These are phyloP conservation scores for Cotesia glomerata DNA, from an alignment of 1,140 invertebrate genomes.

Conservation along the genomic window DNA sequence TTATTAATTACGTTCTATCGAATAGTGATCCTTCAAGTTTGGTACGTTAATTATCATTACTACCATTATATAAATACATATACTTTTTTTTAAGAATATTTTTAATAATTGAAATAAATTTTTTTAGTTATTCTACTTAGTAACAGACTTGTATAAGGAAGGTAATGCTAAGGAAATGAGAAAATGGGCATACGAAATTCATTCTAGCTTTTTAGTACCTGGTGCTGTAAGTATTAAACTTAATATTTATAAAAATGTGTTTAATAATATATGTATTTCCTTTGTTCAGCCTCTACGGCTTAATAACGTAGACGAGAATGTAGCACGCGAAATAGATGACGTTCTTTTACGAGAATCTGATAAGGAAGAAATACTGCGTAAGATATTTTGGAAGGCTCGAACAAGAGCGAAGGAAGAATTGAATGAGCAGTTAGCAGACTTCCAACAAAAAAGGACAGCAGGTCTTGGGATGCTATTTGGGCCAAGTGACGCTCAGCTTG, in stretches of 20 bases:
- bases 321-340: constrained; percentile 88
- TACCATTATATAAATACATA: constrained; percentile 19
- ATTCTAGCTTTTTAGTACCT: constrained; percentile 93
- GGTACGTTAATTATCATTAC: constrained; percentile 56
- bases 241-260: constrained; percentile 18
- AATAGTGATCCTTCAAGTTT: constrained; percentile 85
- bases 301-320: constrained; percentile 83
- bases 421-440: constrained; percentile 85
- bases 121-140: constrained; percentile 83
- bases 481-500: constrained; percentile 80
- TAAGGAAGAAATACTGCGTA: constrained; percentile 87
- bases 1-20: constrained; percentile 86
- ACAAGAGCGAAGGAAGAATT: constrained; percentile 85
- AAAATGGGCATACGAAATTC: constrained; percentile 98
- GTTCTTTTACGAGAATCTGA: constrained; percentile 81
- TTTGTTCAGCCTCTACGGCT: constrained; percentile 78
- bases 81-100: constrained; percentile 2
- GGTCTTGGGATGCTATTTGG: constrained; percentile 92
- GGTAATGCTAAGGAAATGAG: constrained; percentile 88
- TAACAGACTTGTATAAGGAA: constrained; percentile 85
- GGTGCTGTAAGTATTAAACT: constrained; percentile 70
- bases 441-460: constrained; percentile 86
- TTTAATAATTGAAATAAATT: constrained; percentile 22
- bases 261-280: constrained; percentile 18
- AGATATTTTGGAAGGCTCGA: constrained; percentile 86